Conservation (phyloP, 2,797 vertebrate genomes). For the Periparus ater region DNA sequence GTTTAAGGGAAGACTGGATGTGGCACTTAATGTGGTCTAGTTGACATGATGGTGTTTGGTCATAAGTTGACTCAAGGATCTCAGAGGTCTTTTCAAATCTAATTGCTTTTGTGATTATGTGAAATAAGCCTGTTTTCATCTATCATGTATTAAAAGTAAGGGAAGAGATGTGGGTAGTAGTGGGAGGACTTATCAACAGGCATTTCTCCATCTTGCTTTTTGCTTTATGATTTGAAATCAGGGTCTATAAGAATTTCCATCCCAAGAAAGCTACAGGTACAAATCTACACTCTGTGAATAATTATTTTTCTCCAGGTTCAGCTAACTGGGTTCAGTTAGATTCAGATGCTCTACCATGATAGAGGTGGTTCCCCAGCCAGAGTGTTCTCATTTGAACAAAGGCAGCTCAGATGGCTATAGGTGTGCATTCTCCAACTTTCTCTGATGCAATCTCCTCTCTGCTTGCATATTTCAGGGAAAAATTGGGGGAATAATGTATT, state of each 20-base stretch:
- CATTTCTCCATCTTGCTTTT: background rate
- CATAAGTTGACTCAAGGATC: rapidly evolving
- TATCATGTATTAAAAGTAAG: background rate
- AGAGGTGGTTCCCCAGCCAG: background rate
- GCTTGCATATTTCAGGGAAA: background rate
- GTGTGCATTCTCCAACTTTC: background rate
- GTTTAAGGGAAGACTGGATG: background rate
- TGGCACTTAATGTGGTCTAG: background rate
- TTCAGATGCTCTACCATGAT: background rate
- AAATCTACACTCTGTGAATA: background rate
- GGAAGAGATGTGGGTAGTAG: background rate
- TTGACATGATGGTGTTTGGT: background rate
- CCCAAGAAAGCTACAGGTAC: rapidly evolving
- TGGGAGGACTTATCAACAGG: background rate
- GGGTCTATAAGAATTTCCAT: background rate
- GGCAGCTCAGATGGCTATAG: background rate
- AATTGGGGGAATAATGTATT: background rate
- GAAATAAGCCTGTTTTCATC: background rate
- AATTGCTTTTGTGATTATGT: background rate
- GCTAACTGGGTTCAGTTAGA: background rate
- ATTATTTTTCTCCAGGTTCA: background rate
- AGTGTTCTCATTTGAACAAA: background rate
- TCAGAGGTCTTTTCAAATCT: background rate
- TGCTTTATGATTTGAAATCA: background rate
- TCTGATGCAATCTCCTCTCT: background rate